Conservation (phyloP, 1,140 invertebrate species). For the Drosophila tsacasi region DNA sequence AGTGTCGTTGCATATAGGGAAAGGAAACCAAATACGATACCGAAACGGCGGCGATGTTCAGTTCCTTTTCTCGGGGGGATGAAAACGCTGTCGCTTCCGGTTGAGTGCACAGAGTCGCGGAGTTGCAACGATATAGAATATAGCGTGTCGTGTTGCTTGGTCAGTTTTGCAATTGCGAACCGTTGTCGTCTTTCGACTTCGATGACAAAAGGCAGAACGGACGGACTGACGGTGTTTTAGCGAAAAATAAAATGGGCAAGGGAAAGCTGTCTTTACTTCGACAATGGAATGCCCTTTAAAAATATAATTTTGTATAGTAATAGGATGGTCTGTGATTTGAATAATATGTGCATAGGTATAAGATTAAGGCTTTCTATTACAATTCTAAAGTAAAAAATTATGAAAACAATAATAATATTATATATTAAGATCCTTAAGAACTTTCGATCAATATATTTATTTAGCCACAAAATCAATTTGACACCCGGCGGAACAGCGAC, state of each 20-base stretch:
- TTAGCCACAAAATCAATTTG: conserved; percentile 1
- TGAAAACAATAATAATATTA: not conserved
- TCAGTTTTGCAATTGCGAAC: conserved; percentile 56
- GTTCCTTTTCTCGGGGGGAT: conserved; percentile 40
- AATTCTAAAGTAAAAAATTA: no score
- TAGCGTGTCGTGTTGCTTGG: conserved; percentile 68
- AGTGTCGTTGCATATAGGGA: conserved; percentile 16
- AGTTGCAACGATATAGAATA: conserved; percentile 76
- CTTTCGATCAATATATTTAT: not conserved
- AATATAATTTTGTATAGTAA: not conserved
- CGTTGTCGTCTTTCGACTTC: conserved; percentile 48
- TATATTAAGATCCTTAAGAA: not conserved
- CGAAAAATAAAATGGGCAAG: conserved; percentile 16
- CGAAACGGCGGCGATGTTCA: conserved; percentile 36
- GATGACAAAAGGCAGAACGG: conserved; percentile 37
- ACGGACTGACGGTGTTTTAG: conserved; percentile 20
- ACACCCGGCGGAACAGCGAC: not conserved
- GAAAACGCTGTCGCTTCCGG: conserved; percentile 65
- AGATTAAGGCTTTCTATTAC: no score
- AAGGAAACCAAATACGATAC: conserved; percentile 54
- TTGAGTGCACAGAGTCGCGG: conserved; percentile 79
- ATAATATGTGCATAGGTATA: not conserved
- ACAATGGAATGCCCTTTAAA: conserved; percentile 1
- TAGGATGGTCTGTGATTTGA: no score
- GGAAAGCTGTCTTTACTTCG: not conserved